These are phyloP conservation scores for Drosophila nigricruria DNA, from an alignment of 2,888 invertebrate species.

Conservation along the genomic window DNA sequence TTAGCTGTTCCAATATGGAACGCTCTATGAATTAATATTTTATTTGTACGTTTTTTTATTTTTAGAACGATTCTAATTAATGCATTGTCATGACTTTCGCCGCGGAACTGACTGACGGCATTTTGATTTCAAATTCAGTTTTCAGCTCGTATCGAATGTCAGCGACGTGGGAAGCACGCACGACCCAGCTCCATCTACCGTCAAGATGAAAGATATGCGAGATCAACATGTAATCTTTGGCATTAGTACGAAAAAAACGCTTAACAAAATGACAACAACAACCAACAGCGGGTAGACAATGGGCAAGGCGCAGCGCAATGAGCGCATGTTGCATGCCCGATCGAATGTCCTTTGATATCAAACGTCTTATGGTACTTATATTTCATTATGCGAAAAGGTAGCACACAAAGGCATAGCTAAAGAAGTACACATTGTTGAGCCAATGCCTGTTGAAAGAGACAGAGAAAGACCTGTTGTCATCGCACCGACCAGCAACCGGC, in stretches of 20 bases:
- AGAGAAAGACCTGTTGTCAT: slow-evolving; percentile 65
- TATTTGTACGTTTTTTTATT: slow-evolving; percentile 33
- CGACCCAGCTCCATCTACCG: slow-evolving; percentile 53
- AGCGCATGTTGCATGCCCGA: slow-evolving; percentile 80
- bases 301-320: slow-evolving; percentile 53
- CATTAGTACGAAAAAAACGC: slow-evolving; percentile 71
- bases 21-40: slow-evolving; percentile 57
- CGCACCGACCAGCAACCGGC: slow-evolving; percentile 23
- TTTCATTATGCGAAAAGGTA: slow-evolving; percentile 78
- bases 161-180: slow-evolving; percentile 82
- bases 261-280: slow-evolving; percentile 59
- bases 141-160: slow-evolving; percentile 76
- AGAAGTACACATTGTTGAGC: slow-evolving; percentile 34
- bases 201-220: slow-evolving; percentile 81
- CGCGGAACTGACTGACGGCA: slow-evolving; percentile 69
- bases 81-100: slow-evolving; percentile 65
- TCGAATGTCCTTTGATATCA: slow-evolving; percentile 80
- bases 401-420: slow-evolving; percentile 39
- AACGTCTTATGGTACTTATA: slow-evolving; percentile 71
- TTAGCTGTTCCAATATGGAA: neutral
- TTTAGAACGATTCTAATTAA: slow-evolving; percentile 59
- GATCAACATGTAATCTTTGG: slow-evolving; percentile 82
- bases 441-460: slow-evolving; percentile 25
- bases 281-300: slow-evolving; percentile 35
- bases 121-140: slow-evolving; percentile 71